phyloP scores from a whole-genome alignment of 2,888 invertebrate species.

The Apamea monoglypha region DNA sequence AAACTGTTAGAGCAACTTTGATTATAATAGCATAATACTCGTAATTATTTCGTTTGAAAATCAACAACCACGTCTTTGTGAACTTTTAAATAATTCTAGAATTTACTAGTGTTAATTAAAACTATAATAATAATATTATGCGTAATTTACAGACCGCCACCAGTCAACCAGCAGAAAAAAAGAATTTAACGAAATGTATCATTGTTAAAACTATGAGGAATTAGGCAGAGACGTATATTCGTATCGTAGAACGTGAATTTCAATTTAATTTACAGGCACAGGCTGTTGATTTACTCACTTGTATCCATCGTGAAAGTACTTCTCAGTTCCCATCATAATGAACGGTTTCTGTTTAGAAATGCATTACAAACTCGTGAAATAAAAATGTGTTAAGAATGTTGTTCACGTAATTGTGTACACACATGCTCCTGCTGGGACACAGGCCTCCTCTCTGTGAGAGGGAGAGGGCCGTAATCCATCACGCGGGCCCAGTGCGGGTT shows the following conservation, averaged over 20 bases:
- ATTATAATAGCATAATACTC: slow-evolving; percentile 16
- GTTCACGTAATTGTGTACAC: not conserved
- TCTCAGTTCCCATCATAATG: not conserved
- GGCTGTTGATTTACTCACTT: not conserved
- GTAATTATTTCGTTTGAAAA: slow-evolving; percentile 30
- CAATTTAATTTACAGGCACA: not conserved
- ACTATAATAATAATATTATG: slow-evolving; percentile 44
- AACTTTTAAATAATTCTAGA: slow-evolving; percentile 31
- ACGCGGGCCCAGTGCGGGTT: not conserved
- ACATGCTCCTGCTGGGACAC: not conserved
- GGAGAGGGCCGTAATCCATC: not conserved
- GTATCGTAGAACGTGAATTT: not conserved
- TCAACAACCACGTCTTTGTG: slow-evolving; percentile 49
- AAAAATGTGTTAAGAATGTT: not conserved
- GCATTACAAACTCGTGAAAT: not conserved
- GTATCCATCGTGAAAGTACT: not conserved
- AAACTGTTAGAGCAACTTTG: slow-evolving; percentile 10
- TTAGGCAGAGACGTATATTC: not conserved
- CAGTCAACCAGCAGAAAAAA: slow-evolving; percentile 7
- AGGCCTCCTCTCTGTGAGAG: too few species aligned
- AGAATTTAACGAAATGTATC: not conserved
- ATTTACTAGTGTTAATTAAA: slow-evolving; percentile 29
- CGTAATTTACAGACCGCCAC: slow-evolving; percentile 17
- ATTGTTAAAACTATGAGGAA: not conserved
- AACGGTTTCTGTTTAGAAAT: not conserved